Evolutionary conservation across 2,113 vertebrate species (phyloP).

Genomic region (Ciconia boyciana): DNA sequence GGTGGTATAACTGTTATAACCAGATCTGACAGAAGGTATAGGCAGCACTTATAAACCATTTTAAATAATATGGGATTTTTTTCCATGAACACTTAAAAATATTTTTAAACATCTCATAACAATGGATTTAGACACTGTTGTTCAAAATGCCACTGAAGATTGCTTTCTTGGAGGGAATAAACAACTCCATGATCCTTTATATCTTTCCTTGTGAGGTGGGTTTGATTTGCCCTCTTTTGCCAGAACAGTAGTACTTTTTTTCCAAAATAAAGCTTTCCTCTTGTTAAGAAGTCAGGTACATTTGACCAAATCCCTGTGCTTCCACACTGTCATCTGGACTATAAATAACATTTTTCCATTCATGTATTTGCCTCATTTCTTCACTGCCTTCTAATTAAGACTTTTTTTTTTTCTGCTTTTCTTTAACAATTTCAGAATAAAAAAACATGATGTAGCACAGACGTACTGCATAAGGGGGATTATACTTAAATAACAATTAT

Average conservation of each 20-base stretch:
- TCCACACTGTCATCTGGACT: neutral
- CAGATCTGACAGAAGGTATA: neutral
- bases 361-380: neutral
- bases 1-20: neutral
- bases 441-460: neutral
- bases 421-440: neutral
- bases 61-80: neutral
- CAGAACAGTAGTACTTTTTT: neutral
- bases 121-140: neutral
- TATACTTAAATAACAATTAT: neutral
- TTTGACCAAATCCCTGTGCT: neutral
- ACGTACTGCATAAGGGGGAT: neutral
- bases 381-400: neutral
- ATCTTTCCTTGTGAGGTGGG: neutral
- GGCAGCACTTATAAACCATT: neutral
- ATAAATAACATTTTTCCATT: neutral
- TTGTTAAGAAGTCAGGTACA: neutral
- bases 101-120: neutral
- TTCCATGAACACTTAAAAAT: neutral
- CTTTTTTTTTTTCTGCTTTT: neutral
- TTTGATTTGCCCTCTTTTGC: neutral
- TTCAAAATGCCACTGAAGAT: neutral
- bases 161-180: neutral
- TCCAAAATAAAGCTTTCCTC: neutral
- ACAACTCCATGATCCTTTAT: neutral